Evolutionary conservation across 2,797 vertebrate species (phyloP).

Genomic region (Etheostoma perlongum): DNA sequence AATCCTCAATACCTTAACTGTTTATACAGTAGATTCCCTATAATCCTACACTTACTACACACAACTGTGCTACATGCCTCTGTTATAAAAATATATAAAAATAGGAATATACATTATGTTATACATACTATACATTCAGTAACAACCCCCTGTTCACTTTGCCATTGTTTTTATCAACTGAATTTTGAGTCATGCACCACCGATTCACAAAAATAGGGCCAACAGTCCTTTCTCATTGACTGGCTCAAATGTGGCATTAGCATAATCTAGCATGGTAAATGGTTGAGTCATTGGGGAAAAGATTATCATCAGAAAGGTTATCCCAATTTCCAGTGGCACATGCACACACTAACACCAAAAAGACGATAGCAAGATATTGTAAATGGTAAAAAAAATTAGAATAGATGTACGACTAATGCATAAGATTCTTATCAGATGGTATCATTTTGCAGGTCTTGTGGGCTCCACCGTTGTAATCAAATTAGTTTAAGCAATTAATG

Average conservation of each 20-base stretch:
- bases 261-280: constrained; percentile 73
- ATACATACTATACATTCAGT: neutral
- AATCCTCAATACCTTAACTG: neutral
- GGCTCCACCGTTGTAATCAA: constrained; percentile 26
- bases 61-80: neutral
- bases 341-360: constrained; percentile 9
- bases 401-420: constrained; percentile 24
- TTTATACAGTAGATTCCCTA: neutral
- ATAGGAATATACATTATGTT: no score
- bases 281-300: constrained; percentile 59
- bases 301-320: constrained; percentile 79
- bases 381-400: constrained; percentile 29
- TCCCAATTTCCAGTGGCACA: constrained; percentile 42
- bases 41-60: neutral
- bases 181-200: constrained; percentile 4
- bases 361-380: constrained; percentile 27
- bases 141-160: neutral
- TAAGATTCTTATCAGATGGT: constrained; percentile 32
- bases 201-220: constrained; percentile 11
- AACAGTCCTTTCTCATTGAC: constrained; percentile 34
- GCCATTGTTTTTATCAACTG: constrained; percentile 5
- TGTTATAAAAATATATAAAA: neutral
- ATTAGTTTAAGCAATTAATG: constrained; percentile 46
- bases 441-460: constrained; percentile 32
- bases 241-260: constrained; percentile 78